Conservation (phyloP, 2,888 invertebrate genomes). For the Brachycybe producta region DNA sequence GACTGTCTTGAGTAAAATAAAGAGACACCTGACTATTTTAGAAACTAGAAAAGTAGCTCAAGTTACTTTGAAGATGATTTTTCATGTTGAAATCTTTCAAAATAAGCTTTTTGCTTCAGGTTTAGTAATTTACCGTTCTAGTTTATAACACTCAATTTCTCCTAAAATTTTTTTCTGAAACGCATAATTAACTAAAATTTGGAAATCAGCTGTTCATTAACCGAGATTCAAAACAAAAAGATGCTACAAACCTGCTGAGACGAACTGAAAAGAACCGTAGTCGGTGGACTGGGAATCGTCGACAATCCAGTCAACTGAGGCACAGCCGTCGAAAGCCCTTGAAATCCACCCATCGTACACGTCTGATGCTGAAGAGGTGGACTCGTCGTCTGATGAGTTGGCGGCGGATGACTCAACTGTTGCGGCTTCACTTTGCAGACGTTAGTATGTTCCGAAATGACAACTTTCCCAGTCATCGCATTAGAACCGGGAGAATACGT, state of each 20-base stretch:
- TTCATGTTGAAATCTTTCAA: no score
- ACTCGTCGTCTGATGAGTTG: slow-evolving; percentile 48
- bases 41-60: no score
- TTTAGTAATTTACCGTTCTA: no score
- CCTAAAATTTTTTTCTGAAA: neutral
- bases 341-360: slow-evolving; percentile 7
- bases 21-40: no score
- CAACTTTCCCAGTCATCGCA: slow-evolving; percentile 2
- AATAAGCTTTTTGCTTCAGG: no score
- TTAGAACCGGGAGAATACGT: neutral
- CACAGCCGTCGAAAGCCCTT: neutral
- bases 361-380: slow-evolving; percentile 1
- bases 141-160: no score
- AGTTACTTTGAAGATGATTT: no score
- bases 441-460: slow-evolving; percentile 28
- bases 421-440: slow-evolving; percentile 63
- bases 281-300: slow-evolving; percentile 13
- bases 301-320: slow-evolving; percentile 15
- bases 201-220: neutral
- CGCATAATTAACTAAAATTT: neutral
- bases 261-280: slow-evolving; percentile 18
- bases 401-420: slow-evolving; percentile 47
- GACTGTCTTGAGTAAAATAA: no score
- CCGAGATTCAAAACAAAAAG: neutral
- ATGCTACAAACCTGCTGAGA: slow-evolving; percentile 18